Base-by-base conservation (phyloP, 2,888 invertebrate species). In the Pycnomerus fuliginosus region DNA sequence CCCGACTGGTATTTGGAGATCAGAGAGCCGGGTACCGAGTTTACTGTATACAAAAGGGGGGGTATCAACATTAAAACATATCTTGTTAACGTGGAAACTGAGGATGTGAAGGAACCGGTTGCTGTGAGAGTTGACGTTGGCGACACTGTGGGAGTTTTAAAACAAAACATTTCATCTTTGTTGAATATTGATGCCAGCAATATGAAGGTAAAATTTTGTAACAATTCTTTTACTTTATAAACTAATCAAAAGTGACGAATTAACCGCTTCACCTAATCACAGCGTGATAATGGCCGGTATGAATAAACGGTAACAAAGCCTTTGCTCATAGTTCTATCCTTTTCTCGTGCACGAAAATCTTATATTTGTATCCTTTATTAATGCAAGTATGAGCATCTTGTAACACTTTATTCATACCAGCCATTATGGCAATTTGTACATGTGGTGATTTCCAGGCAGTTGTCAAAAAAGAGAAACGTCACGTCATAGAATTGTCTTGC, bases 1-100 rank as follows among this genome's bases (percentile, higher is more conserved):
- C 74, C 74, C 51, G 82, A 83, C 60, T 77, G 86, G 56, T 69
- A 87, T 45, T 65, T 90, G 52, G 87, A 90, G 71, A 79, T 81
- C 40, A 77, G 79, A 78, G 51, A 78, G 78, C 61, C 77, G 77
- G 22, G n/a, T 8, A 30, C 14, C 35, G 69, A 76, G 49, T 86
- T 87, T 65, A 77, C 80, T 61, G 73, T 73, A 2, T 85, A 84
- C 63, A 75, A 76, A 58, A 75, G 77, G 15, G 83, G 82, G 55
- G 85, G 85, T 14, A 61, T 72, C 8, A 75, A 68, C 33, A 76
- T 80, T 48, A 83, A 80, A 69, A 80, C 85, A 2, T 83, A 77
- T 62, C 69, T 77, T 34, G 77, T 86, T 27, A 79, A 85, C 66
- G 61, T 83, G 34, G 72, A 77, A 31, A 76, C 73, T 15, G 81